Evolutionary conservation across 2,797 vertebrate genomes (phyloP).

Genomic region (Oreortyx pictus): DNA sequence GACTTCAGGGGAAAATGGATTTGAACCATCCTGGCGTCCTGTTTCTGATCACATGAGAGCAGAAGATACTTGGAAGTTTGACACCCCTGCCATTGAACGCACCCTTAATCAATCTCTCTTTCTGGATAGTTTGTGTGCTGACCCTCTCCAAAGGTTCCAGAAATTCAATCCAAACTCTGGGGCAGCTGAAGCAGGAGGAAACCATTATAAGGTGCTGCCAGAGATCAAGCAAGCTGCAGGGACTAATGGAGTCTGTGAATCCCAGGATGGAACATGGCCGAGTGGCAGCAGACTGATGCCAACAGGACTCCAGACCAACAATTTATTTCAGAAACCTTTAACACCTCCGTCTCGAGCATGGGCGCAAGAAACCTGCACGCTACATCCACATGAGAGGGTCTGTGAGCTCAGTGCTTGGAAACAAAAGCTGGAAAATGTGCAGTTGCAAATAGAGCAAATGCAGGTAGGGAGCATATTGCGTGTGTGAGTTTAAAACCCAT

Average conservation of each 20-base stretch:
- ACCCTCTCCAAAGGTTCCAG: slow-evolving; percentile 87
- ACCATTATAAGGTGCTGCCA: slow-evolving; percentile 86
- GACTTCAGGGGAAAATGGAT: slow-evolving; percentile 83
- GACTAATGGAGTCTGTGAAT: slow-evolving; percentile 74
- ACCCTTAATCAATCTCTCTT: slow-evolving; percentile 91
- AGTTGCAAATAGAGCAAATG: slow-evolving; percentile 93
- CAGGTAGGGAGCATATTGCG: slow-evolving; percentile 82
- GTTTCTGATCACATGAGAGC: slow-evolving; percentile 81
- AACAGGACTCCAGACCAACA: slow-evolving; percentile 72
- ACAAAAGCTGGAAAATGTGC: slow-evolving; percentile 89
- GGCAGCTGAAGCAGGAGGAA: slow-evolving; percentile 77
- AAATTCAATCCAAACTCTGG: slow-evolving; percentile 75
- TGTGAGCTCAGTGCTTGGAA: slow-evolving; percentile 89
- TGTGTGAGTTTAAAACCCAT: background rate
- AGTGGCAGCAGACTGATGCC: slow-evolving; percentile 31
- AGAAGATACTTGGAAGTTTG: slow-evolving; percentile 89
- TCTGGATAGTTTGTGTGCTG: slow-evolving; percentile 83
- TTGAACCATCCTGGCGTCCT: slow-evolving; percentile 87
- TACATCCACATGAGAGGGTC: slow-evolving; percentile 77
- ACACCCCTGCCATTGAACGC: slow-evolving; percentile 87
- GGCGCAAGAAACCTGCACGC: slow-evolving; percentile 80
- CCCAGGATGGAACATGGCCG: slow-evolving; percentile 66
- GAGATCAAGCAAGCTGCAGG: slow-evolving; percentile 78
- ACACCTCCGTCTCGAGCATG: slow-evolving; percentile 80
- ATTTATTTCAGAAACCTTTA: slow-evolving; percentile 78